phyloP scores from a whole-genome alignment of 2,797 vertebrate genomes.

The Pipistrellus nathusii region DNA sequence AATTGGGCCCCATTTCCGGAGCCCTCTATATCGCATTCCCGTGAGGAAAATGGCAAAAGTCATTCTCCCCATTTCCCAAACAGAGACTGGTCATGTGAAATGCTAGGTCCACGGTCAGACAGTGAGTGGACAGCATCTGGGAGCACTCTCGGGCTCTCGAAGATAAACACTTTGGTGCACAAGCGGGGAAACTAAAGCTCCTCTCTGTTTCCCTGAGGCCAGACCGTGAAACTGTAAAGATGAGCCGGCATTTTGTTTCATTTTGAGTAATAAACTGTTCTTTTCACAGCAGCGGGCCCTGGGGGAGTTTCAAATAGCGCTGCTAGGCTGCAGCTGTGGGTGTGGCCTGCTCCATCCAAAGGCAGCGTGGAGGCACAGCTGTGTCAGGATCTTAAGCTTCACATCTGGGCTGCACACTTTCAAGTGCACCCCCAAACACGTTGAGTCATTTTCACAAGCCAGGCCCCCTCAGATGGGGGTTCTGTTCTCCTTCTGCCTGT shows the following conservation, averaged over 20 bases:
- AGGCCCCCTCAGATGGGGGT: conserved; percentile 48
- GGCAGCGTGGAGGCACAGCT: conserved; percentile 73
- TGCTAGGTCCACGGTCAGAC: background rate
- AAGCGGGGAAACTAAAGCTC: conserved; percentile 64
- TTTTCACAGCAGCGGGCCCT: conserved; percentile 75
- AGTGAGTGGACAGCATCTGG: background rate
- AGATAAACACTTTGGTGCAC: background rate
- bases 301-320: conserved; percentile 72
- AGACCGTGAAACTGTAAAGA: conserved; percentile 77
- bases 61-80: conserved; percentile 26
- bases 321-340: conserved; percentile 76
- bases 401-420: conserved; percentile 80
- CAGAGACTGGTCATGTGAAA: background rate
- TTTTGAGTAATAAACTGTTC: conserved; percentile 81
- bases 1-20: background rate
- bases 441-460: conserved; percentile 71
- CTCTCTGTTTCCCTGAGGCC: conserved; percentile 71
- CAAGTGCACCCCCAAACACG: conserved; percentile 64
- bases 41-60: background rate
- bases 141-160: conserved; percentile 55
- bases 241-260: conserved; percentile 79
- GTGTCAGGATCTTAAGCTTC: conserved; percentile 56
- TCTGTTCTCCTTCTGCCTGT: conserved; percentile 45
- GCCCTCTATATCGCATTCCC: background rate
- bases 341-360: conserved; percentile 60